Base-by-base conservation (phyloP, 2,113 vertebrate genomes). In the Halichoeres trimaculatus region DNA sequence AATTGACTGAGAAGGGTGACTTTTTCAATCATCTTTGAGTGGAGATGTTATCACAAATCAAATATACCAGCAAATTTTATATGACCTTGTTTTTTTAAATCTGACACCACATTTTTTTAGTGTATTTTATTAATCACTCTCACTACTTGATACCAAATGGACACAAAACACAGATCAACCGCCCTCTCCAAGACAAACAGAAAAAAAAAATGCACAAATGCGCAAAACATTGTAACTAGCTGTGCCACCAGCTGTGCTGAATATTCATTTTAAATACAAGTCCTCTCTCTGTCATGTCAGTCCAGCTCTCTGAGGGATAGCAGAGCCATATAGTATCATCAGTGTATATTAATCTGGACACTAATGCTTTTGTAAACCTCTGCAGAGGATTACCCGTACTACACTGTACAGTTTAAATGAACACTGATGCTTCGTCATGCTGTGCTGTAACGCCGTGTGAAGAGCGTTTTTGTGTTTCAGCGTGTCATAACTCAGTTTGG, bases 281-380 rank as follows among this genome's bases (percentile, higher is more conserved):
- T 43, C 2, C 23, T 13, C n/a, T 30, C 52, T 40, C 56, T 63
- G 7, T 19, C 57, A 35, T 34, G 17, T 53, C n/a, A 34, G 13
- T 20, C 35, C n/a, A 23, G 41, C 5, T 23, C 50, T 45, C 30
- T 11, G 4, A 70, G 1, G 24, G 1, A 54, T 1, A 35, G 43
- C 4, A 8, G n/a, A n/a, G 6, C 8, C 20, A 59, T 17, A 40
- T 8, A 36, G 35, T 11, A 61, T 41, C 45, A 50, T 6, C 45
- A 22, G 12, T 11, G 60, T 62, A 16, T n/a, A 34, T 3, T 35
- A 10, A 53, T 63, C 12, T 22, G 11, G 41, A 57, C 26, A 14
- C 41, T 19, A 12, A 50, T n/a, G 55, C 59, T 48, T 56, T 22
- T 62, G 41, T 55, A 61, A 61, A 38, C 50, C 40, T 48, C 19